Percentiles rank a stretch among this genome's conserved stretches.
phyloP scores from a whole-genome alignment of 2,797 vertebrate genomes.

The Podargus strigoides region DNA sequence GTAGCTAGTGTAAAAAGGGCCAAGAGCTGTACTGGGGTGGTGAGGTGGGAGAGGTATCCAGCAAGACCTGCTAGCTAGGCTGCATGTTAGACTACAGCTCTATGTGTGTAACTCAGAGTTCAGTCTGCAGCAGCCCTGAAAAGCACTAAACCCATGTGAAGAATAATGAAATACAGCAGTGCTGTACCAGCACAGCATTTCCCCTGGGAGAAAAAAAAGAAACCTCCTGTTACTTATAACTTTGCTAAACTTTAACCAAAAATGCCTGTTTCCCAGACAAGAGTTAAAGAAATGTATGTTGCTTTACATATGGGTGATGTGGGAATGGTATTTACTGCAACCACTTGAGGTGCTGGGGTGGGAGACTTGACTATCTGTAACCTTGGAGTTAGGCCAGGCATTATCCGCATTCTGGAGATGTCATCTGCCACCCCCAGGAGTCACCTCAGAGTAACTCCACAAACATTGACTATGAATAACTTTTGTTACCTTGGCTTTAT shows the following conservation, averaged over 20 bases:
- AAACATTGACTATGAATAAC: background rate
- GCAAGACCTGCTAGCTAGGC: background rate
- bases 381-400: background rate
- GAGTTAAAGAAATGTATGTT: background rate
- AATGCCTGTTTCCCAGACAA: background rate
- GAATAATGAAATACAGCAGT: background rate
- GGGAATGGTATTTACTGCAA: background rate
- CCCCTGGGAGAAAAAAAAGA: background rate
- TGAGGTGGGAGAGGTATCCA: background rate
- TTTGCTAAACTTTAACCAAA: background rate
- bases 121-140: background rate
- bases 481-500: background rate
- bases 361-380: background rate
- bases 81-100: background rate
- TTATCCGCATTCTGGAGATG: background rate
- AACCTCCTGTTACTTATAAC: background rate
- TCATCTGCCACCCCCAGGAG: background rate
- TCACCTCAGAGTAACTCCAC: background rate
- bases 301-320: background rate
- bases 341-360: background rate
- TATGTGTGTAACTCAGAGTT: background rate
- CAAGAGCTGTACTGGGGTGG: background rate
- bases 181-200: background rate
- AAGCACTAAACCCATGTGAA: background rate
- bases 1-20: background rate